phyloP scores from a whole-genome alignment of 2,888 invertebrate species.

The Hipparchia sbordonii region DNA sequence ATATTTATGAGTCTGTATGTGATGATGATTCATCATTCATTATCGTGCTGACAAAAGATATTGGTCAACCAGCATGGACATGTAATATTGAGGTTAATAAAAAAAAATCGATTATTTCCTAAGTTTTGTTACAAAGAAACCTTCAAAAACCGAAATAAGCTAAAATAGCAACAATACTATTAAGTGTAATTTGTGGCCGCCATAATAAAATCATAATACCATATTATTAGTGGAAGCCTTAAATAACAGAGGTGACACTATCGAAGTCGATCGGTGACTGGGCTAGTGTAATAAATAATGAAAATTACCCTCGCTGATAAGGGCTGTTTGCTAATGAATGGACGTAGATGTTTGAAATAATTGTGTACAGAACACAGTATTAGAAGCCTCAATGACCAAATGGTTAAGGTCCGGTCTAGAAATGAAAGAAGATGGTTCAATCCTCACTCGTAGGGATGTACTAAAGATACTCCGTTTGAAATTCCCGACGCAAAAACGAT shows the following conservation, averaged over 20 bases:
- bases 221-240: conserved; percentile 33
- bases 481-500: no score
- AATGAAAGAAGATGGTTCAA: no score
- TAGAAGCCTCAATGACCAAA: neutral
- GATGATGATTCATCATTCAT: no score
- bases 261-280: conserved; percentile 35
- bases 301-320: conserved; percentile 35
- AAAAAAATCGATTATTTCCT: no score
- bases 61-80: no score
- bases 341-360: conserved; percentile 24
- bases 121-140: no score
- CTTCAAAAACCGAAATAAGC: neutral
- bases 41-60: no score
- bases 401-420: no score
- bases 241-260: conserved; percentile 39
- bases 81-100: no score
- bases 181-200: conserved; percentile 28
- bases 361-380: neutral
- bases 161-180: conserved; percentile 17
- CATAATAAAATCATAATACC: conserved; percentile 29
- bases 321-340: conserved; percentile 31
- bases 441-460: no score
- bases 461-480: no score
- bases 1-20: no score
- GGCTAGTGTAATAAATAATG: conserved; percentile 34